phyloP scores from a whole-genome alignment of 2,113 vertebrate species.

The Haemorhous mexicanus region DNA sequence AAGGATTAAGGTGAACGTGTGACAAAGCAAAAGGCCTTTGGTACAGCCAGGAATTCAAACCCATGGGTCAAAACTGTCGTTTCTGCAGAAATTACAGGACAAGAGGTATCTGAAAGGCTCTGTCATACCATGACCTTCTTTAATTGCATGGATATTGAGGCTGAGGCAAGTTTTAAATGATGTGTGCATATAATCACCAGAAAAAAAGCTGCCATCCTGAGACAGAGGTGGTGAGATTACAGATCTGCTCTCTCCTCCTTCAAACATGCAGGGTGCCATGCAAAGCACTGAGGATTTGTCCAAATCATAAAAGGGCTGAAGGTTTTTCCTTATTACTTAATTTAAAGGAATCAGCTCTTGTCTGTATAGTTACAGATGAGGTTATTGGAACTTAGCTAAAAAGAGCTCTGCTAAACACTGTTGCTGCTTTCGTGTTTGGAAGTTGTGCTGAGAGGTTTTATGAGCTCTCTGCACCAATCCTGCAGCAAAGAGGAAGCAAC shows the following conservation, averaged over 20 bases:
- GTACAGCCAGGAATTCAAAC: background rate
- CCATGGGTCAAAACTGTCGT: background rate
- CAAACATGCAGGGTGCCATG: background rate
- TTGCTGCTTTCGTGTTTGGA: background rate
- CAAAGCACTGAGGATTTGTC: background rate
- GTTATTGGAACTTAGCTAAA: background rate
- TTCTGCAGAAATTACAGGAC: background rate
- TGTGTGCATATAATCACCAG: background rate
- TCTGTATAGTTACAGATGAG: background rate
- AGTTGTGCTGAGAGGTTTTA: background rate
- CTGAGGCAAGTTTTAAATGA: background rate
- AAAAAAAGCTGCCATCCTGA: background rate
- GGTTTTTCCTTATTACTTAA: background rate
- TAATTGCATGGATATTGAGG: background rate
- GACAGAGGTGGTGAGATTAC: background rate
- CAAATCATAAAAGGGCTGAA: background rate
- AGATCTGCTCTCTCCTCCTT: background rate
- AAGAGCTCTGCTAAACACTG: background rate
- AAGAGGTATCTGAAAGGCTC: background rate
- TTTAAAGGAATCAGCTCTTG: background rate
- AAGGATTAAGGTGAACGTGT: background rate
- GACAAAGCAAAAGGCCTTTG: background rate
- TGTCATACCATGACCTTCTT: background rate
- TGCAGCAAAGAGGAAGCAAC: constrained; percentile 16
- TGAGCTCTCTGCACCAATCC: background rate